These are phyloP conservation scores for Brachionus koreanus DNA, from an alignment of 1,140 invertebrate genomes.

Conservation along the genomic window DNA sequence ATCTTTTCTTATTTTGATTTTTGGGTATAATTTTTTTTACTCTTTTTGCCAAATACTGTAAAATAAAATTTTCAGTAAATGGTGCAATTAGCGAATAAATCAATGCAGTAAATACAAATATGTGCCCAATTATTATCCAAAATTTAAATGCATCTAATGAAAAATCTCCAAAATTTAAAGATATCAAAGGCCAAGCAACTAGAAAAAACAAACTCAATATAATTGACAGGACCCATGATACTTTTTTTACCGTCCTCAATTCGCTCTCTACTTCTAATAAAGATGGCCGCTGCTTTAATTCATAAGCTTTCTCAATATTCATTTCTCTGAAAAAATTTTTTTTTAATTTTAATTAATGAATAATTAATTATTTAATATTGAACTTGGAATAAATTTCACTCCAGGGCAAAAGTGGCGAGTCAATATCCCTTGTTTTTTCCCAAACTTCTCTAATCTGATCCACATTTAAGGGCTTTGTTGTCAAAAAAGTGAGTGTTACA, in stretches of 20 bases:
- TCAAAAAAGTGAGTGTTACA: slow-evolving; percentile 51
- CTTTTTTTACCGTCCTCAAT: slow-evolving; percentile 48
- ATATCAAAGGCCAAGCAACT: slow-evolving; percentile 51
- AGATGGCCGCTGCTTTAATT: slow-evolving; percentile 52
- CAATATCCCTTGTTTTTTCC: slow-evolving; percentile 59
- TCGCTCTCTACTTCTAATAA: slow-evolving; percentile 50
- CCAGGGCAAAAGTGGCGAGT: slow-evolving; percentile 59
- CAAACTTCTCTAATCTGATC: slow-evolving; percentile 50
- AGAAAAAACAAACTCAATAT: slow-evolving; percentile 48
- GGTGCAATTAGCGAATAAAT: slow-evolving; percentile 46
- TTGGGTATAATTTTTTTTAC: neutral
- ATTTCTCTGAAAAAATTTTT: slow-evolving; percentile 50
- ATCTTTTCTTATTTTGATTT: neutral
- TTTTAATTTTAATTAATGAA: neutral
- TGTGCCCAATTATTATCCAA: slow-evolving; percentile 48
- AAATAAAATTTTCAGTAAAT: neutral
- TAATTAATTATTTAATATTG: neutral
- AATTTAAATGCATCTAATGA: slow-evolving; percentile 47
- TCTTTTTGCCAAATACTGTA: neutral
- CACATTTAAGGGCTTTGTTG: slow-evolving; percentile 46
- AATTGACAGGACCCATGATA: slow-evolving; percentile 49
- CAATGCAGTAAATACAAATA: slow-evolving; percentile 49
- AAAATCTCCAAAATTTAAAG: slow-evolving; percentile 49
- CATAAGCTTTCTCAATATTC: slow-evolving; percentile 48
- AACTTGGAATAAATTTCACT: slow-evolving; percentile 57